phyloP scores from a whole-genome alignment of 2,797 vertebrate species.

The Denticeps clupeoides region DNA sequence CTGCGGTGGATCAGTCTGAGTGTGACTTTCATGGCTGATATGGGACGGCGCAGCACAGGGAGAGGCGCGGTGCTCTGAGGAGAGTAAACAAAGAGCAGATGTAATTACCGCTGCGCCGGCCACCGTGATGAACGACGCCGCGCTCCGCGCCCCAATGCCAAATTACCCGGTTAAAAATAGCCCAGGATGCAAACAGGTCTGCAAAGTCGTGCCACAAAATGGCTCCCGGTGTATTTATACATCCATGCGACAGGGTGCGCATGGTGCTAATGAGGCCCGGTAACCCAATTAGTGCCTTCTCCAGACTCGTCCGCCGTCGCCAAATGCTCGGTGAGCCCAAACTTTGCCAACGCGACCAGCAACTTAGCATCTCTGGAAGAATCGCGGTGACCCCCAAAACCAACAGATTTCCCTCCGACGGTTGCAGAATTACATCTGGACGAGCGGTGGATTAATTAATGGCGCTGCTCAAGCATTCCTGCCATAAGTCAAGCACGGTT shows the following conservation, averaged over 20 bases:
- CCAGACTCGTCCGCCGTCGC: no score
- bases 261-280: slow-evolving; percentile 41
- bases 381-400: no score
- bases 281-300: slow-evolving; percentile 51
- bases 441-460: no score
- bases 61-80: slow-evolving; percentile 5
- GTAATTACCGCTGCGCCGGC: slow-evolving; percentile 55
- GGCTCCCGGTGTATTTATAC: slow-evolving; percentile 48
- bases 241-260: slow-evolving; percentile 29
- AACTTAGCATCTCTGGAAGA: no score
- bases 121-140: slow-evolving; percentile 59
- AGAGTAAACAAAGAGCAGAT: slow-evolving; percentile 44
- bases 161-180: slow-evolving; percentile 63
- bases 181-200: slow-evolving; percentile 51
- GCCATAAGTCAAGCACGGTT: slow-evolving; percentile 30
- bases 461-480: slow-evolving; percentile 33
- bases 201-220: slow-evolving; percentile 44
- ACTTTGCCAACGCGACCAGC: no score
- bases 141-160: slow-evolving; percentile 52
- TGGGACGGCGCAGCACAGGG: neutral
- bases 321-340: no score
- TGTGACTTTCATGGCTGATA: neutral
- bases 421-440: no score
- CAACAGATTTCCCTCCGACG: no score
- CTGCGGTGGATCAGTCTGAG: neutral